Percentiles rank a stretch among this genome's conserved stretches.
Conservation (phyloP, 2,797 vertebrate species). For the Megalops cyprinoides region DNA sequence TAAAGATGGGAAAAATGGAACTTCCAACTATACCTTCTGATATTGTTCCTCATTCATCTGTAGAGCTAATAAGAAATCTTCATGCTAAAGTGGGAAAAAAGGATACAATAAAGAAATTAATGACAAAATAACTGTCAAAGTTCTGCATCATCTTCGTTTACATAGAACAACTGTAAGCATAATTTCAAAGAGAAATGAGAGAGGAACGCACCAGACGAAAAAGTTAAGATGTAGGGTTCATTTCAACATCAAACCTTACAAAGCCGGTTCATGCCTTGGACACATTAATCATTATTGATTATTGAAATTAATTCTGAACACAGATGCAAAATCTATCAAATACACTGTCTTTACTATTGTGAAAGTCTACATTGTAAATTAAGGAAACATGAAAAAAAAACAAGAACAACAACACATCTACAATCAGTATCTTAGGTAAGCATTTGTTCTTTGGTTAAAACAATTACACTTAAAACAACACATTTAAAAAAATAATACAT, state of each 20-base stretch:
- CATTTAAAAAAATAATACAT: too few relatives aligned
- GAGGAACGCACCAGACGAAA: too few relatives aligned
- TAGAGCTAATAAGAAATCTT: conserved; percentile 93
- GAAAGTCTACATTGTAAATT: too few relatives aligned
- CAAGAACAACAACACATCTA: too few relatives aligned
- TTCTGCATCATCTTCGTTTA: not conserved
- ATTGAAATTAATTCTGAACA: not conserved
- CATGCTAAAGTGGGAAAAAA: conserved; percentile 75
- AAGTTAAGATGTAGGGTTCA: not conserved
- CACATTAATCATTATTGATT: too few relatives aligned
- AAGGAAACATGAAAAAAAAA: too few relatives aligned
- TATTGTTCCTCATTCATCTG: conserved; percentile 98
- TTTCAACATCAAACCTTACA: not conserved
- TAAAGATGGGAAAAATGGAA: not conserved
- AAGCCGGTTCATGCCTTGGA: not conserved
- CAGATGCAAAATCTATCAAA: not conserved
- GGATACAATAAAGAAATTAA: conserved; percentile 2
- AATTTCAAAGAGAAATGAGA: too few relatives aligned
- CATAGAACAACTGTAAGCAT: too few relatives aligned
- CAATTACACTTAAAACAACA: too few relatives aligned
- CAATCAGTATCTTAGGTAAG: not conserved
- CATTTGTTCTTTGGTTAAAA: not conserved
- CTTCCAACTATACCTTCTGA: conserved; percentile 82
- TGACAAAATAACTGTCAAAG: too few relatives aligned
- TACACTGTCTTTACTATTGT: too few relatives aligned